Percentiles rank a stretch among this genome's conserved stretches.
phyloP scores from a whole-genome alignment of 2,113 vertebrate genomes.

The Piprites chloris region DNA sequence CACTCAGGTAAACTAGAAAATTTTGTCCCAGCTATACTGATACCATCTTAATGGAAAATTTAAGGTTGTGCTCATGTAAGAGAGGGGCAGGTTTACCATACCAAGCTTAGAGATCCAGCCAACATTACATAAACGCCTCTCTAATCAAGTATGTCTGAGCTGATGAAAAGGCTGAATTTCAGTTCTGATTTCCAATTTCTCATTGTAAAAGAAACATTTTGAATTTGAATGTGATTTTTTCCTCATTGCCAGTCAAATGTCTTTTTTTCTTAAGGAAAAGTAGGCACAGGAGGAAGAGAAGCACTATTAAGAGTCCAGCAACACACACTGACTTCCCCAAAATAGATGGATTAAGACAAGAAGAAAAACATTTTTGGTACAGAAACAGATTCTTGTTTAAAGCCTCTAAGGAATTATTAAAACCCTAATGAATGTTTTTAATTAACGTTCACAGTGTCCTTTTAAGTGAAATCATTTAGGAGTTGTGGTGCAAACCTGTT shows the following conservation, averaged over 20 bases:
- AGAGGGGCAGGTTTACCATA: neutral
- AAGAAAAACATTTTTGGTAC: slow-evolving; percentile 22
- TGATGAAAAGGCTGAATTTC: neutral
- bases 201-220: neutral
- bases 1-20: neutral
- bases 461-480: slow-evolving; percentile 30
- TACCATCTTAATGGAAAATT: neutral
- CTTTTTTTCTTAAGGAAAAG: neutral
- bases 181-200: neutral
- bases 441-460: slow-evolving; percentile 45
- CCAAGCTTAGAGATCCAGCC: neutral
- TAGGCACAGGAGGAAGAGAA: neutral
- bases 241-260: neutral
- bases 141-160: neutral
- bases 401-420: slow-evolving; percentile 51
- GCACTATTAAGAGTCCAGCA: neutral
- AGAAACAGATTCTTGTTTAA: slow-evolving; percentile 31
- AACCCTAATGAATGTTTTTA: slow-evolving; percentile 51
- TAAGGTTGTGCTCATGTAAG: neutral
- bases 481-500: slow-evolving; percentile 23
- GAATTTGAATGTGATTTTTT: neutral
- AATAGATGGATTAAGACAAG: neutral
- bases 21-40: neutral
- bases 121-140: neutral
- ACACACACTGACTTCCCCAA: neutral